phyloP scores from a whole-genome alignment of 2,888 invertebrate species.

The Cephus rjabovi region DNA sequence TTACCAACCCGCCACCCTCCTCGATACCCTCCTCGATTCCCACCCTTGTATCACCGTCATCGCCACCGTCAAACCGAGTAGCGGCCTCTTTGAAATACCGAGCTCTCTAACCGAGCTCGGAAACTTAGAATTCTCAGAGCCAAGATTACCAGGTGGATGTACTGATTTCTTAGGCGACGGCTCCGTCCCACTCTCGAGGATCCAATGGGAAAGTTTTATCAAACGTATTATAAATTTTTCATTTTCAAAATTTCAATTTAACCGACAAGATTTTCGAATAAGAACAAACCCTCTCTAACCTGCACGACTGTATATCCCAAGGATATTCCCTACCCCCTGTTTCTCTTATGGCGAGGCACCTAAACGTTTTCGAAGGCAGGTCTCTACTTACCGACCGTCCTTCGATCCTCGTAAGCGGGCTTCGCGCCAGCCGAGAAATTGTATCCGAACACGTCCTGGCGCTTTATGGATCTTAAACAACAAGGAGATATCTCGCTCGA shows the following conservation, averaged over 20 bases:
- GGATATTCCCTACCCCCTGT: background rate
- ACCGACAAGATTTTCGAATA: background rate
- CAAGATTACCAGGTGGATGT: conserved; percentile 15
- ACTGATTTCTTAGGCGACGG: background rate
- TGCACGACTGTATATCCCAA: background rate
- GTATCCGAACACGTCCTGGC: background rate
- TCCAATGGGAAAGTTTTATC: background rate
- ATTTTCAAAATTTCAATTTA: background rate
- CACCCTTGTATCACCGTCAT: conserved; percentile 9
- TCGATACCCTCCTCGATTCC: background rate
- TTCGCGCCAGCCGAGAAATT: background rate
- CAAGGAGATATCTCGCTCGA: conserved; percentile 11
- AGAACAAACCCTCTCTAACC: background rate
- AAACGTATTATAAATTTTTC: background rate
- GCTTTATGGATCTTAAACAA: conserved; percentile 29
- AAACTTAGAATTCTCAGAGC: background rate
- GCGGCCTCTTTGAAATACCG: conserved; percentile 18
- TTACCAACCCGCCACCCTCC: background rate
- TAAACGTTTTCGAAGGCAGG: background rate
- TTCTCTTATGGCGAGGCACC: background rate
- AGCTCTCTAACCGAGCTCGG: conserved; percentile 15
- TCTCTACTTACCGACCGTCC: background rate
- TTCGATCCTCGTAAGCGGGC: background rate
- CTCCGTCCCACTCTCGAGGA: background rate
- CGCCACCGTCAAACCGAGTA: conserved; percentile 3